Conservation (phyloP, 2,888 invertebrate species). For the Rotaria sp. region DNA sequence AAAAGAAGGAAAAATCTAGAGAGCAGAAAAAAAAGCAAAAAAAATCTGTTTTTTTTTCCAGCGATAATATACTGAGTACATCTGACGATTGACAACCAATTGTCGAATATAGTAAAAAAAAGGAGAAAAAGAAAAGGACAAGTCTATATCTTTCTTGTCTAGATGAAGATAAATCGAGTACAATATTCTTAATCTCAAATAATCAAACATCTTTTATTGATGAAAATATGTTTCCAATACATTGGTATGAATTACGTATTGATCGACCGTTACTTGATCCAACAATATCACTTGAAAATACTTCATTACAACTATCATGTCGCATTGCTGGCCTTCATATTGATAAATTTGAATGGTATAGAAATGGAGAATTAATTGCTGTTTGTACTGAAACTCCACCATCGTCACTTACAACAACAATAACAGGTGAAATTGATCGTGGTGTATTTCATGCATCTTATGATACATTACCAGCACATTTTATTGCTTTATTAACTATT, state of each 20-base stretch:
- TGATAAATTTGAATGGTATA: constrained; percentile 27
- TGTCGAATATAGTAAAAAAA: background rate
- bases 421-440: background rate
- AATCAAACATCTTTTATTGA: background rate
- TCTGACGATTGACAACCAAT: background rate
- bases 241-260: constrained; percentile 13
- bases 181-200: background rate
- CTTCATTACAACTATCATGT: constrained; percentile 19
- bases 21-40: background rate
- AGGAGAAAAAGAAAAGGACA: background rate
- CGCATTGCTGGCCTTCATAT: background rate
- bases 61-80: background rate
- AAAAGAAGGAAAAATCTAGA: background rate
- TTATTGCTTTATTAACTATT: constrained; percentile 17
- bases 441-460: background rate
- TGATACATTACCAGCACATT: constrained; percentile 25
- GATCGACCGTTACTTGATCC: constrained; percentile 8
- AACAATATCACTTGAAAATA: background rate
- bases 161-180: background rate
- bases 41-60: background rate
- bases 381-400: background rate
- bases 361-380: constrained; percentile 16
- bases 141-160: too few species aligned
- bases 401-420: background rate
- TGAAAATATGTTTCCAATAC: constrained; percentile 11